Evolutionary conservation across 2,113 vertebrate species (phyloP).

Genomic region (Cepphus grylle): DNA sequence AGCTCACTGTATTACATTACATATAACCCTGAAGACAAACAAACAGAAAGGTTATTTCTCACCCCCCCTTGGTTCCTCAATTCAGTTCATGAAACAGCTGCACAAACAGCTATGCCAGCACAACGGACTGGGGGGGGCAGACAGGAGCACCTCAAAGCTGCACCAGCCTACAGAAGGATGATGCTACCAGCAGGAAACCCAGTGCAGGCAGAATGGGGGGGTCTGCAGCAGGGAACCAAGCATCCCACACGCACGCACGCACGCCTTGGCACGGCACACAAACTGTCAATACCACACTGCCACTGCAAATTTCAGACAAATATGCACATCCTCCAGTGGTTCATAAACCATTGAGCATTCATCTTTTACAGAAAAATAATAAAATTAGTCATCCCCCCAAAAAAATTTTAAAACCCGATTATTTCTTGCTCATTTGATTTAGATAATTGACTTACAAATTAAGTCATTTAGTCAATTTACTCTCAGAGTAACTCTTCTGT

Average conservation of each 20-base stretch:
- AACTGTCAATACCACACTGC: neutral
- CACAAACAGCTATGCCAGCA: neutral
- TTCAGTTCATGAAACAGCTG: neutral
- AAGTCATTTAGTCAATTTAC: neutral
- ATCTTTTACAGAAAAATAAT: neutral
- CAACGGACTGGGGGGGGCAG: neutral
- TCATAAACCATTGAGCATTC: neutral
- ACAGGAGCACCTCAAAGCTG: neutral
- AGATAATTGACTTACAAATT: neutral
- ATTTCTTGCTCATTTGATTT: neutral
- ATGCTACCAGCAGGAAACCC: neutral
- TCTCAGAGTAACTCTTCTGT: neutral
- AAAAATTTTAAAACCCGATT: neutral
- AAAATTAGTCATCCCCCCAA: neutral
- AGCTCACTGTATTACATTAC: neutral
- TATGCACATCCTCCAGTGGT: accelerated
- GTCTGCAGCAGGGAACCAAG: accelerated
- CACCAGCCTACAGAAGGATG: neutral
- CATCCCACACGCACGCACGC: accelerated
- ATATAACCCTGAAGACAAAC: neutral
- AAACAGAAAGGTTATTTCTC: neutral
- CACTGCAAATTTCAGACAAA: no score
- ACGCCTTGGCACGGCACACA: neutral
- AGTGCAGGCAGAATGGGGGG: neutral
- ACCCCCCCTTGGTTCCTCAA: neutral